These are phyloP conservation scores for Melanotaenia maccullochi DNA, from an alignment of 2,797 vertebrate species.

Conservation along the genomic window DNA sequence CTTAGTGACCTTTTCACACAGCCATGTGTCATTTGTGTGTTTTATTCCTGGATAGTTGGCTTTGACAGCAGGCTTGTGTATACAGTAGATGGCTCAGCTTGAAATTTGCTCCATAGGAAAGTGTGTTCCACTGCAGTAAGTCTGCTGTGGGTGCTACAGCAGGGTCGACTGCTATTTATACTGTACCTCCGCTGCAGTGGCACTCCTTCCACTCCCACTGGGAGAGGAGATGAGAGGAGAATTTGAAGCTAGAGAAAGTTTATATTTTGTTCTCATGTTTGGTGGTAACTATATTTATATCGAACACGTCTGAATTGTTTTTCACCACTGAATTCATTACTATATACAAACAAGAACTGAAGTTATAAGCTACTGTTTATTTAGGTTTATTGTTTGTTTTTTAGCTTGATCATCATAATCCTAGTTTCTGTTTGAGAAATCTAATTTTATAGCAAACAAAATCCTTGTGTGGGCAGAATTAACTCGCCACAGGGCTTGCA, in stretches of 20 bases:
- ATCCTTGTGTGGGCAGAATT: too few relatives aligned
- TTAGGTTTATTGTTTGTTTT: not conserved
- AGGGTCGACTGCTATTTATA: conserved; percentile 74
- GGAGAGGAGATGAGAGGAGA: conserved; percentile 39
- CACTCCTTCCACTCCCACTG: conserved; percentile 40
- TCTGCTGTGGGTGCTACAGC: conserved; percentile 69
- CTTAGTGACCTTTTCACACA: conserved; percentile 31
- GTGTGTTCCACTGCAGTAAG: conserved; percentile 67
- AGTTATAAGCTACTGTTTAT: not conserved
- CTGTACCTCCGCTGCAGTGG: conserved; percentile 62
- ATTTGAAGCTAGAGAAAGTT: conserved; percentile 31
- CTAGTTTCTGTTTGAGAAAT: not conserved
- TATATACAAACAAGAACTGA: not conserved
- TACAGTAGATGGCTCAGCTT: conserved; percentile 42
- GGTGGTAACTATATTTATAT: conserved; percentile 14
- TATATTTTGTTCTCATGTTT: conserved; percentile 10
- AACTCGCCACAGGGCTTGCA: too few relatives aligned
- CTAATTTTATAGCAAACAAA: too few relatives aligned
- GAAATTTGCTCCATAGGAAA: conserved; percentile 56
- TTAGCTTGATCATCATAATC: not conserved
- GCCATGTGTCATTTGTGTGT: conserved; percentile 25
- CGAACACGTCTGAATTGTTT: conserved; percentile 12
- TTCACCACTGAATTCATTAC: not conserved
- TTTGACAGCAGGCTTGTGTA: conserved; percentile 59
- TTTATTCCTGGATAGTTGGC: conserved; percentile 53